phyloP scores from a whole-genome alignment of 2,113 vertebrate genomes.

The Oplegnathus fasciatus region DNA sequence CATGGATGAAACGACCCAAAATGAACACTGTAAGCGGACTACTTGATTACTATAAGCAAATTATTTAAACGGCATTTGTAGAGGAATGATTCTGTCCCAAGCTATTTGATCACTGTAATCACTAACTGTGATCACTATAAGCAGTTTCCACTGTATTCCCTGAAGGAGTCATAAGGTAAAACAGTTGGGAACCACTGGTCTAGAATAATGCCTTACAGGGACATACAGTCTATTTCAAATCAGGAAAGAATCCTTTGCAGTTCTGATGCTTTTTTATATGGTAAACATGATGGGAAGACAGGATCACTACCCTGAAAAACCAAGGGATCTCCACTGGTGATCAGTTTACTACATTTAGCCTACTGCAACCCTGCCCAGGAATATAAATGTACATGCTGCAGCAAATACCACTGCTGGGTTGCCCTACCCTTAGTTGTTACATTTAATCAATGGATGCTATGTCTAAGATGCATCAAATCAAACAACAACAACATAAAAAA shows the following conservation, averaged over 20 bases:
- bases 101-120: no score
- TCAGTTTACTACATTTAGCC: background rate
- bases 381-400: conserved; percentile 14
- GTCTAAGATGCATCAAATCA: background rate
- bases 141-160: no score
- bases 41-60: no score
- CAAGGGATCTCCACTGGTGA: no score
- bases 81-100: no score
- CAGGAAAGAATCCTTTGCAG: background rate
- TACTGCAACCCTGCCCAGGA: background rate
- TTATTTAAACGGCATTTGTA: no score
- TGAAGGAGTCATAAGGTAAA: background rate
- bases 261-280: background rate
- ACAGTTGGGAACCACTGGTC: background rate
- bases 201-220: background rate
- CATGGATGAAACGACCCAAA: no score
- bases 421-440: background rate
- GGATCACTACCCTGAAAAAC: background rate
- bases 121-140: no score
- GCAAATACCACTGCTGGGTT: background rate
- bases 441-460: background rate
- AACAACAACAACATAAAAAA: background rate
- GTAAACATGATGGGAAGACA: background rate
- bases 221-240: background rate
- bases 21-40: no score